Percentiles rank a stretch among this genome's conserved stretches.
Evolutionary conservation across 92 coral and sea anemone genomes (phyloP).

Genomic region (Plumapathes pennacea): DNA sequence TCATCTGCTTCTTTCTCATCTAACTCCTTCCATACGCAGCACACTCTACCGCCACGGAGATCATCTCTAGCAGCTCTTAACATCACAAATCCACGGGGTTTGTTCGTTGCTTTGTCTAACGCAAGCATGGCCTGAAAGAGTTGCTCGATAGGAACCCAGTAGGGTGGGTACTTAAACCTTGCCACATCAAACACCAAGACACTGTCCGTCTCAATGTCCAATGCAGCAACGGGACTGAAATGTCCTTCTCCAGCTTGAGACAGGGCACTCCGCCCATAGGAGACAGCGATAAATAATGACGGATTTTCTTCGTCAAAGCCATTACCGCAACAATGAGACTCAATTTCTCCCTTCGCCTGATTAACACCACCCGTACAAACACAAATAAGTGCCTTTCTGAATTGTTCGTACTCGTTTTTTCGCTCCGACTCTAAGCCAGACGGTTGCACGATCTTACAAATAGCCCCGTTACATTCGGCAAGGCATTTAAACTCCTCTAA

Average conservation of each 20-base stretch:
- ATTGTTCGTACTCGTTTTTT: constrained; percentile 15
- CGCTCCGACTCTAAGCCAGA: too few relatives aligned
- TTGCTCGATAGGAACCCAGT: constrained; percentile 81
- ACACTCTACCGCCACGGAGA: constrained; percentile 51
- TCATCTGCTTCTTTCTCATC: not conserved
- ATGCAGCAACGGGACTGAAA: constrained; percentile 90
- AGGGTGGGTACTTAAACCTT: constrained; percentile 88
- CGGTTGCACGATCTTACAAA: constrained; percentile 61
- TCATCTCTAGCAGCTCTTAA: constrained; percentile 48
- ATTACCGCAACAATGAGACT: not conserved
- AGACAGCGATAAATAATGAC: constrained; percentile 46
- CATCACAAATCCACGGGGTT: constrained; percentile 66
- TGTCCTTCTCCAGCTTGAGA: constrained; percentile 89
- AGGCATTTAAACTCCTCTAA: constrained; percentile 79
- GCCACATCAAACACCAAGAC: constrained; percentile 87
- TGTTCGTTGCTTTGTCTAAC: constrained; percentile 66
- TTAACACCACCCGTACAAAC: constrained; percentile 54
- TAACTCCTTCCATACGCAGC: constrained; percentile 43
- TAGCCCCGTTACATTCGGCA: constrained; percentile 86
- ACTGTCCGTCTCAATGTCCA: constrained; percentile 68
- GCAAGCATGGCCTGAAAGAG: constrained; percentile 77
- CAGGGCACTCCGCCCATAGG: constrained; percentile 62
- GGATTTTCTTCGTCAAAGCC: constrained; percentile 52
- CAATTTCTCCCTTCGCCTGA: not conserved
- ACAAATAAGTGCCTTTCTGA: constrained; percentile 43